Evolutionary conservation across 1,140 invertebrate species (phyloP).

Genomic region (Telenomus remus): DNA sequence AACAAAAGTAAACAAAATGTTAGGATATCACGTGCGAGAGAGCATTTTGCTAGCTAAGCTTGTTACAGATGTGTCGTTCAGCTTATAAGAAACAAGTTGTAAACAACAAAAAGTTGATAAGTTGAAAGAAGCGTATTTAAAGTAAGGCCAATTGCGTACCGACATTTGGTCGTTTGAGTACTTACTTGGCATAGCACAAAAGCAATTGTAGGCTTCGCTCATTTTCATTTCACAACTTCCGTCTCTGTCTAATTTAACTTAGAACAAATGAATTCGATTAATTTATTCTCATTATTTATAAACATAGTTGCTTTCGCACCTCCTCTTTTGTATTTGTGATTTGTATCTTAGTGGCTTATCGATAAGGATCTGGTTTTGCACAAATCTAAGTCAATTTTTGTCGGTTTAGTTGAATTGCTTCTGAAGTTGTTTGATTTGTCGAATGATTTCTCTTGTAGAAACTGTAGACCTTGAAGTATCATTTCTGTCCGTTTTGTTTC

Average conservation of each 20-base stretch:
- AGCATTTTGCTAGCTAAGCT: constrained; percentile 57
- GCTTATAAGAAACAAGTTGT: constrained; percentile 26
- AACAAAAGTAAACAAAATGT: constrained; percentile 21
- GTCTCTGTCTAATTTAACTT: constrained; percentile 9
- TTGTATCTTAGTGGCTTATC: constrained; percentile 12
- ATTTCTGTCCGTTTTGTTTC: constrained; percentile 22
- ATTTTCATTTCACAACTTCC: constrained; percentile 19
- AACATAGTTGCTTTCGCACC: constrained; percentile 16
- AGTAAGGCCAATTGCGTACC: not conserved
- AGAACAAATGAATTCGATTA: constrained; percentile 8
- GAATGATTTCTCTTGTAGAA: too few species aligned
- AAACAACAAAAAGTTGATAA: not conserved
- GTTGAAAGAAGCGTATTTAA: not conserved
- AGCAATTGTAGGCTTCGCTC: constrained; percentile 19
- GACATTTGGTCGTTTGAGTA: constrained; percentile 29
- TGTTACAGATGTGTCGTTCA: constrained; percentile 54
- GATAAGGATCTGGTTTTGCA: not conserved
- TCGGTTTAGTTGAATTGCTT: constrained; percentile 4
- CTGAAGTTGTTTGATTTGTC: too few species aligned
- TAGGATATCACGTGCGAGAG: constrained; percentile 49
- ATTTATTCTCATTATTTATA: constrained; percentile 40
- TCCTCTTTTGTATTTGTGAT: constrained; percentile 15
- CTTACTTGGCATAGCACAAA: constrained; percentile 50
- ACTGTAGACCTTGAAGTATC: too few species aligned
- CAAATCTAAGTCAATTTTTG: constrained; percentile 24